phyloP scores from a whole-genome alignment of 2,113 vertebrate species.

The Polypterus bichir region DNA sequence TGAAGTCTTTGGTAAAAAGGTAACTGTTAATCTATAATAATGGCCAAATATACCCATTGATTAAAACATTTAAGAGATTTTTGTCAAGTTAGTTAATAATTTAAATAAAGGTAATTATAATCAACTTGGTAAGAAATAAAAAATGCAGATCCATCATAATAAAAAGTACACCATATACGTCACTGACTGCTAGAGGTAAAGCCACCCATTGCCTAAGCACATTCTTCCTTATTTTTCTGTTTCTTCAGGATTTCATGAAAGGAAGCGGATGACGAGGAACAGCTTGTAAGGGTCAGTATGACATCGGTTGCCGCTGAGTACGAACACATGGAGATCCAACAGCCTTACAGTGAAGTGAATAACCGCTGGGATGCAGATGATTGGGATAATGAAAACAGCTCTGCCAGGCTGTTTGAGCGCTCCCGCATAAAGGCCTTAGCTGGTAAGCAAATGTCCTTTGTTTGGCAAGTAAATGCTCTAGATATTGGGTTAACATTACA shows the following conservation, averaged over 20 bases:
- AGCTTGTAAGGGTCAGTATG: slow-evolving; percentile 63
- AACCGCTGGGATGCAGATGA: slow-evolving; percentile 92
- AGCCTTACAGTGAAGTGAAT: slow-evolving; percentile 90
- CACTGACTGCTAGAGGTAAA: too few species aligned
- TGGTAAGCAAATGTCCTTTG: slow-evolving; percentile 44
- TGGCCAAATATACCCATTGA: too few species aligned
- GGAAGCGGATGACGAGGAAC: slow-evolving; percentile 60
- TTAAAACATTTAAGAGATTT: too few species aligned
- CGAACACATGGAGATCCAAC: slow-evolving; percentile 88
- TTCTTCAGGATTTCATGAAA: slow-evolving; percentile 44
- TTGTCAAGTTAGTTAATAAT: too few species aligned
- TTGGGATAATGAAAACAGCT: slow-evolving; percentile 97
- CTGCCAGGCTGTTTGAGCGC: slow-evolving; percentile 82
- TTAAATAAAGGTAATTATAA: too few species aligned
- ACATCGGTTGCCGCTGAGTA: slow-evolving; percentile 80
- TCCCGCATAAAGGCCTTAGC: slow-evolving; percentile 92
- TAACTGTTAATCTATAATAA: too few species aligned
- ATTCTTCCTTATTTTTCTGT: slow-evolving; percentile 7
- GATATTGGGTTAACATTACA: too few species aligned
- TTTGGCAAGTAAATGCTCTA: background rate
- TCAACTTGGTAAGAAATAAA: too few species aligned
- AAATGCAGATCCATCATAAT: too few species aligned
- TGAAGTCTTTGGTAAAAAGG: too few species aligned
- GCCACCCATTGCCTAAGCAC: too few species aligned
- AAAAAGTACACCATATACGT: too few species aligned